Conservation (phyloP, 2,113 vertebrate species). For the Mystacornis crossleyi region DNA sequence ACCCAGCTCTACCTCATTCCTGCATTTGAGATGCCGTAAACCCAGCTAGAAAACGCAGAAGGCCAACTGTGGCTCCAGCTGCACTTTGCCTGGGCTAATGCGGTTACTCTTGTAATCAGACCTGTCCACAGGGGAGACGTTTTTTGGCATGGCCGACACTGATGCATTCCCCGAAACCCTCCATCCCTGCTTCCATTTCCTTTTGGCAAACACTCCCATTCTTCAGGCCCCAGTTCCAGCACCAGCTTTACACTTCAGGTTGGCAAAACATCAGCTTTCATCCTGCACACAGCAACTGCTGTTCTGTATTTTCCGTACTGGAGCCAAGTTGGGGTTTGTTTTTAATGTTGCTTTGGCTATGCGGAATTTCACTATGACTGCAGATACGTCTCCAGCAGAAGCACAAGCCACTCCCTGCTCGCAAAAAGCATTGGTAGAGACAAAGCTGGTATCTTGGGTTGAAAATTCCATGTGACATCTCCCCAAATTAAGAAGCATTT, state of each 20-base stretch:
- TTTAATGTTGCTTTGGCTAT: slow-evolving; percentile 55
- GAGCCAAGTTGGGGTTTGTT: slow-evolving; percentile 52
- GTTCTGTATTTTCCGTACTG: not conserved
- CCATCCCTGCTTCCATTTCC: slow-evolving; percentile 66
- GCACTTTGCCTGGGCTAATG: slow-evolving; percentile 19
- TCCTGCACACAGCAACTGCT: slow-evolving; percentile 60
- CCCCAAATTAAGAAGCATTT: not conserved
- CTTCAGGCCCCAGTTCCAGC: slow-evolving; percentile 58
- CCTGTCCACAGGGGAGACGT: slow-evolving; percentile 45
- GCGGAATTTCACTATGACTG: slow-evolving; percentile 58
- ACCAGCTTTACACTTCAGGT: slow-evolving; percentile 67
- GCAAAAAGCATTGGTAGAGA: not conserved
- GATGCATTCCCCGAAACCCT: slow-evolving; percentile 62
- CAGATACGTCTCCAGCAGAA: slow-evolving; percentile 1
- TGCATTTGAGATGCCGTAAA: not conserved
- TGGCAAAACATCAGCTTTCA: slow-evolving; percentile 66
- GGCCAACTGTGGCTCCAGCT: slow-evolving; percentile 10
- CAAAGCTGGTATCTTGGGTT: not conserved
- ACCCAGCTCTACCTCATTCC: not conserved
- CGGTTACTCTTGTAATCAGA: slow-evolving; percentile 34
- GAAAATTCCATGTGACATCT: not conserved
- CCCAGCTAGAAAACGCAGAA: not conserved
- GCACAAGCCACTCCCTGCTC: not conserved
- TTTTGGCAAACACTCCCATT: slow-evolving; percentile 63
- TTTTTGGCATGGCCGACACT: not conserved